Evolutionary conservation across 2,113 vertebrate species (phyloP), one percentile per base, ranked within the genome.

Genomic region (Clinocottus analis): DNA sequence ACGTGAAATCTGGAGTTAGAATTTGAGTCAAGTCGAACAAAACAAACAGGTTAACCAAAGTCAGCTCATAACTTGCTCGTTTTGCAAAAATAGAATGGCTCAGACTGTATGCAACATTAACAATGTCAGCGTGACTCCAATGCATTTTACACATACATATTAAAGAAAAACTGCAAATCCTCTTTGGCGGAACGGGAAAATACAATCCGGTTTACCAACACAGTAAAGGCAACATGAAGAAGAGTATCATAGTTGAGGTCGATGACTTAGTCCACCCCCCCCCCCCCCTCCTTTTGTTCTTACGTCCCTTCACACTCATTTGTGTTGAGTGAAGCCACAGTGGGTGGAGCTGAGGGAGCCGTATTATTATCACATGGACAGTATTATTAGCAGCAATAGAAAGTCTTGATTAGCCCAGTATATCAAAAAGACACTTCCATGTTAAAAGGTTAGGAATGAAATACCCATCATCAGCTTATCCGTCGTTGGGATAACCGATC

Each of bases 141-240:
- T 72, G 55, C 27, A 35, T 55, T 62, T n/a, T 27, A 49, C 19
- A 21, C 7, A 51, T 56, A 56, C 49, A 56, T 70, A 64, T 37
- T 62, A 17, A 67, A 37, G 1, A 60, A 63, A 56, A 16, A 43
- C 53, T 69, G 75, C 27, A 69, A 75, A 65, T 83, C 67, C 55
- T 92, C 90, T 91, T 91, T 92, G 90, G 90, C 83, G 19, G 75
- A 77, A 68, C 74, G 47, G 82, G 77, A 82, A 87, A 88, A 75
- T 69, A 81, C 77, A 75, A 68, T 80, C 79, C 41, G 25, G 84
- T 87, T 87, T 78, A 80, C 76, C 76, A 64, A 71, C 62, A 60
- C 76, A 82, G 63, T 87, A 55, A 90, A 91, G 85, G 88, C 89
- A 90, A 77, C 76, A 69, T 49, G 81, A 82, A 78, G 78, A 63